Conservation (phyloP, 2,888 invertebrate species). For the Perithous albicinctus region DNA sequence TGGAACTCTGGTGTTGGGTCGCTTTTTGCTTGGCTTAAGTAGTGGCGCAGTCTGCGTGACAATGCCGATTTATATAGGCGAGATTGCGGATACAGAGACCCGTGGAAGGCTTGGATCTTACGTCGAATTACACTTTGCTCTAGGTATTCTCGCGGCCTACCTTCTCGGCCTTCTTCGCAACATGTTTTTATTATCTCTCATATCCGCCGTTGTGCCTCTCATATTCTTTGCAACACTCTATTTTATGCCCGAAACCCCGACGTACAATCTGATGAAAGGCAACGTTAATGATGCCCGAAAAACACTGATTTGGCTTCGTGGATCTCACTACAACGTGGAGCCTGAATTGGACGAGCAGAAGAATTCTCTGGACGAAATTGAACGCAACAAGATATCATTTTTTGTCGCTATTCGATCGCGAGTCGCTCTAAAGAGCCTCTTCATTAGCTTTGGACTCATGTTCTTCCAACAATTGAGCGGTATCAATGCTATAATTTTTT, state of each 20-base stretch:
- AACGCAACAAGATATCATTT: conserved; percentile 87
- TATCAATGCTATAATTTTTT: conserved; percentile 94
- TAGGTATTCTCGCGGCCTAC: conserved; percentile 93
- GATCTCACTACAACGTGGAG: conserved; percentile 89
- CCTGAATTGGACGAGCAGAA: conserved; percentile 88
- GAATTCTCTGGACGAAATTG: conserved; percentile 86
- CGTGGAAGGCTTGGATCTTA: conserved; percentile 94
- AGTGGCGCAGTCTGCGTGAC: conserved; percentile 94
- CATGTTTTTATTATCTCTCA: conserved; percentile 88
- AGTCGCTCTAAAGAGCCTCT: conserved; percentile 88
- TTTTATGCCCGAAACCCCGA: conserved; percentile 95
- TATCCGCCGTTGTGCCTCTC: conserved; percentile 89
- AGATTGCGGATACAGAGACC: conserved; percentile 93
- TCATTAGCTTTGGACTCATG: conserved; percentile 93
- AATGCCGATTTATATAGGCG: conserved; percentile 93
- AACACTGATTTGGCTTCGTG: conserved; percentile 90
- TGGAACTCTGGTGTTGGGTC: conserved; percentile 88
- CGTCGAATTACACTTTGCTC: conserved; percentile 94
- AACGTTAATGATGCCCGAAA: conserved; percentile 88
- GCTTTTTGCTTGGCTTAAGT: conserved; percentile 90
- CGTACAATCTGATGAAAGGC: conserved; percentile 89
- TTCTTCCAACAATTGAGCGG: conserved; percentile 95
- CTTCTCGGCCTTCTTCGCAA: conserved; percentile 86
- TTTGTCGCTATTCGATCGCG: conserved; percentile 87
- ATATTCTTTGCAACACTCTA: conserved; percentile 90